These are phyloP conservation scores for Neoaliturus tenellus DNA, from an alignment of 2,888 invertebrate species.

Conservation along the genomic window DNA sequence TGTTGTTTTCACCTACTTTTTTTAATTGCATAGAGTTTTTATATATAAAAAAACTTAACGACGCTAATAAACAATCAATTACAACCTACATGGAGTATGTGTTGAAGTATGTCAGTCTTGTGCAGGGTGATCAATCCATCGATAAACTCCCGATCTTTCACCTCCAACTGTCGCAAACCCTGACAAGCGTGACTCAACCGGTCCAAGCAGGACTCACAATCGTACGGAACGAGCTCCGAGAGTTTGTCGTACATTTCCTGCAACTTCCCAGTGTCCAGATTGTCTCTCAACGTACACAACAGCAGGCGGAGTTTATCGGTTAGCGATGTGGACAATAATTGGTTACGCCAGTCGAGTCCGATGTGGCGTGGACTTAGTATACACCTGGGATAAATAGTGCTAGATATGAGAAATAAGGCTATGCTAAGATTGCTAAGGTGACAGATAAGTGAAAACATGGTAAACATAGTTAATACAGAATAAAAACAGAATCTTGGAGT, in stretches of 20 bases:
- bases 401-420: no score
- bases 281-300: slow-evolving; percentile 4
- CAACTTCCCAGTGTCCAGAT: background rate
- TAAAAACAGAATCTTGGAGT: no score
- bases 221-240: background rate
- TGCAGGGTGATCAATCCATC: background rate
- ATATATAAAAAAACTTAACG: no score
- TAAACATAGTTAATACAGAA: no score
- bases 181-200: background rate
- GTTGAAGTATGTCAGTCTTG: slow-evolving; percentile 4
- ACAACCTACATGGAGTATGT: background rate
- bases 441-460: no score
- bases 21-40: no score
- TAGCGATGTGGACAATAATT: background rate
- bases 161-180: background rate
- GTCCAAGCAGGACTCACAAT: background rate
- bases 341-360: slow-evolving; percentile 5
- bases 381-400: background rate
- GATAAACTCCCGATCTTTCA: background rate
- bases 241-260: background rate
- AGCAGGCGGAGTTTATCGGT: background rate
- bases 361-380: background rate
- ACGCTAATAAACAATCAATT: no score
- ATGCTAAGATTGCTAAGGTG: no score
- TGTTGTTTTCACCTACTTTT: no score